These are phyloP conservation scores for Lathronympha strigana DNA, from an alignment of 2,888 invertebrate genomes.

Conservation along the genomic window DNA sequence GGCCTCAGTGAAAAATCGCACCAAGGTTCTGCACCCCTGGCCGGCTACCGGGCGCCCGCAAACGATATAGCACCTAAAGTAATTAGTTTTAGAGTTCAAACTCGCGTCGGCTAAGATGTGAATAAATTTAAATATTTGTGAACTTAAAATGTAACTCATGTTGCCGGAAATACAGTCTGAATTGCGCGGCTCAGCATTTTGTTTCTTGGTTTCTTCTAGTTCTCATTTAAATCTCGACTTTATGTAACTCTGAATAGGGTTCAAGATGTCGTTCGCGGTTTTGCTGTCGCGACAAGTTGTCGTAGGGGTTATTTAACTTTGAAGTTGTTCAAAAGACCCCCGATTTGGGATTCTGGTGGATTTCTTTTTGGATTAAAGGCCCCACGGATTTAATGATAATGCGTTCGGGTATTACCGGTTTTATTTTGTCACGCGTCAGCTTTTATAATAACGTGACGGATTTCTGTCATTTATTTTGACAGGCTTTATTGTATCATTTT, in stretches of 20 bases:
- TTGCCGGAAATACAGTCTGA: constrained; percentile 83
- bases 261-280: constrained; percentile 49
- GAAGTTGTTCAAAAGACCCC: constrained; percentile 83
- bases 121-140: constrained; percentile 84
- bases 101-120: constrained; percentile 57
- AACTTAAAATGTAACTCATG: constrained; percentile 84
- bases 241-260: constrained; percentile 55
- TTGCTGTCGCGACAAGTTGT: constrained; percentile 53
- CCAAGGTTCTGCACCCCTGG: constrained; percentile 70
- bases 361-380: constrained; percentile 83
- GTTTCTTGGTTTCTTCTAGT: constrained; percentile 64
- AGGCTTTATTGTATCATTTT: constrained; percentile 9
- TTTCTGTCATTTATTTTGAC: constrained; percentile 37
- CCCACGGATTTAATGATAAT: constrained; percentile 83
- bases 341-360: constrained; percentile 80
- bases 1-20: constrained; percentile 78
- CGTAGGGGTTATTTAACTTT: constrained; percentile 80
- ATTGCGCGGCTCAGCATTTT: constrained; percentile 79
- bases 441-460: constrained; percentile 58
- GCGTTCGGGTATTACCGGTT: constrained; percentile 67
- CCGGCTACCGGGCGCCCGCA: constrained; percentile 39
- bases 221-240: constrained; percentile 55
- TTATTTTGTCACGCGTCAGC: constrained; percentile 70
- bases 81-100: constrained; percentile 57
- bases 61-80: constrained; percentile 44